Base-by-base conservation (phyloP, 2,888 invertebrate genomes). In the Oscheius onirici region DNA sequence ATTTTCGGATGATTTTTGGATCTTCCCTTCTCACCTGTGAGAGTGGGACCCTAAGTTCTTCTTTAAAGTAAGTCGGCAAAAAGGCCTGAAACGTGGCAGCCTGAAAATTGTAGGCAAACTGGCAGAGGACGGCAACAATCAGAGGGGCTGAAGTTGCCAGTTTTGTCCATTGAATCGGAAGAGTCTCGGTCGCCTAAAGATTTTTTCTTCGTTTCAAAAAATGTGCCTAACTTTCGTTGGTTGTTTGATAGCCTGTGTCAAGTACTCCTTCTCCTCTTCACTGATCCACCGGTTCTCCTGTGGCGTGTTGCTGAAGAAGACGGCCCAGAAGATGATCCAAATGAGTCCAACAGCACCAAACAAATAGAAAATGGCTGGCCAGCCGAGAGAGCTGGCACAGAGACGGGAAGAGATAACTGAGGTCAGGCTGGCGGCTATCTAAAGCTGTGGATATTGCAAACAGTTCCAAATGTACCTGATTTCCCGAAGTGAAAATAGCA, bases 401-500 rank as follows among this genome's bases (percentile, higher is more conserved):
- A 83, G 76, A 28, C 51, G 15, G 5, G 83, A 70, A 0, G 77
- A 55, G 13, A 84, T 63, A 3, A 83, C 44, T 3, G 82, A 54
- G 13, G 72, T 52, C 10, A 82, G 55, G 11, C 78, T 70, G 11
- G 75, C 66, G 10, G 76, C 80, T 0, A 84, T 20, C 73, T 72
- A 17, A 15, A 72, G n/a, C 26, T 6, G 24, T 10, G 52, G 11
- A 49, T 2, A 2, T 63, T 46, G 17, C 10, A 20, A n/a, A 43
- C 3, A n/a, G 10, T 20, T 15, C 17, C 3, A 28, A 20, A 49
- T n/a, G 17, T 34, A 74, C 77, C 69, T 84, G 84, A 49, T 84
- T 78, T 2, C 84, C 84, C 5, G 81, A 76, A 10, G 85, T 85
- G 67, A 78, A 85, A 51, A 85, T 63, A 5, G 85, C 80, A 8